Percentiles rank a stretch among this genome's conserved stretches.
Conservation (phyloP, 1,140 invertebrate species). For the Heliconius himera region DNA sequence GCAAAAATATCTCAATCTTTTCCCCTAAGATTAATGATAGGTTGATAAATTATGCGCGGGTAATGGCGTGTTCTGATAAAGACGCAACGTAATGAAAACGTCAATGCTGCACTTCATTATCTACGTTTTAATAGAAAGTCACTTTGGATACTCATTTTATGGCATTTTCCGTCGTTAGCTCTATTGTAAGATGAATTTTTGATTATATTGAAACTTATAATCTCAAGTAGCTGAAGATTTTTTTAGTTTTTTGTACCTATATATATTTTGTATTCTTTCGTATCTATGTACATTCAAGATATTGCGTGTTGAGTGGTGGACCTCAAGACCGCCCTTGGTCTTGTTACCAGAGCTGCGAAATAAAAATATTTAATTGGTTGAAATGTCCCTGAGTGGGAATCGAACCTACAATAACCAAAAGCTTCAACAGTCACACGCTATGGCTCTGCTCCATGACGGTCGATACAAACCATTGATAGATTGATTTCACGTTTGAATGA, state of each 20-base stretch:
- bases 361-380: no score
- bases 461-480: not conserved
- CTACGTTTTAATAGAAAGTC: conserved; percentile 10
- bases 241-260: no score
- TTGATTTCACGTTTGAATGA: conserved; percentile 1
- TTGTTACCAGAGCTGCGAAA: no score
- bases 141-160: not conserved
- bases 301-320: no score
- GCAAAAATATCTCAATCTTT: conserved; percentile 51
- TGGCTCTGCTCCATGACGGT: not conserved
- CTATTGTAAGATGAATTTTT: not conserved
- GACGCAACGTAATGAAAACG: conserved; percentile 41
- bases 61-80: conserved; percentile 63
- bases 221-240: no score
- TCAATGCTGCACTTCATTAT: conserved; percentile 22
- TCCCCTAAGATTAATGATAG: conserved; percentile 58
- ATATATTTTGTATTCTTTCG: no score
- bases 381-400: no score
- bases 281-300: no score
- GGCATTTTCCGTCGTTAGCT: not conserved
- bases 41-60: conserved; percentile 59
- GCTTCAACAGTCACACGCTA: no score
- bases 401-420: not conserved
- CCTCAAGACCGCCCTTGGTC: no score
- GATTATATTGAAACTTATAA: not conserved